Conservation (phyloP, 2,888 invertebrate genomes). For the Helleia helle region DNA sequence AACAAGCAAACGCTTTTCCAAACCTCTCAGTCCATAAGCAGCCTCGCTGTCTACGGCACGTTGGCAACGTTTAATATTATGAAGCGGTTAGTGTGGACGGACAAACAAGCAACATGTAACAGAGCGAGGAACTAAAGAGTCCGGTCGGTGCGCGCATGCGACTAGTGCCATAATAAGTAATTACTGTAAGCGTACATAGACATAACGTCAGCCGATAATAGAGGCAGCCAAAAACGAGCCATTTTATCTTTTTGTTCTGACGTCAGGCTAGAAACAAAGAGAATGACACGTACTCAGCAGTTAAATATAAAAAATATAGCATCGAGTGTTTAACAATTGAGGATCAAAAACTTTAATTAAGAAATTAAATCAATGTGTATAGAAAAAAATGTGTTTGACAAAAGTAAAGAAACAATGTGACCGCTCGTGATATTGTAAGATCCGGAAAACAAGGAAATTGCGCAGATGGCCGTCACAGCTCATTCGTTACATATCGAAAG, state of each 20-base stretch:
- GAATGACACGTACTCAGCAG: constrained; percentile 52
- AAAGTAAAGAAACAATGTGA: constrained; percentile 53
- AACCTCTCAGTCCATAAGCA: constrained; percentile 9
- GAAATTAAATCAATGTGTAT: constrained; percentile 13
- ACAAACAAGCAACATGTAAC: constrained; percentile 43
- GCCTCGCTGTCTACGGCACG: constrained; percentile 14
- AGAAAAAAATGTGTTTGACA: constrained; percentile 28
- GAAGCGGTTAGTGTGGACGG: constrained; percentile 46
- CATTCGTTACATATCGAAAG: constrained; percentile 49
- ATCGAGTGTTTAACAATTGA: constrained; percentile 14
- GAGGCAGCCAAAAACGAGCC: constrained; percentile 72
- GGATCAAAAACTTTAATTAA: constrained; percentile 10
- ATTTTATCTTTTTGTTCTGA: constrained; percentile 70
- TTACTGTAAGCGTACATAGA: constrained; percentile 71
- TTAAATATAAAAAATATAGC: constrained; percentile 27
- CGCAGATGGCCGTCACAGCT: constrained; percentile 29
- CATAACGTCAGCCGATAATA: constrained; percentile 69
- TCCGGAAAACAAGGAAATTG: constrained; percentile 25
- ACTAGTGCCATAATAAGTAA: constrained; percentile 51
- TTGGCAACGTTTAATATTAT: constrained; percentile 21
- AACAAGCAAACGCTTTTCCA: constrained; percentile 1
- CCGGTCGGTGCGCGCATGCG: constrained; percentile 44
- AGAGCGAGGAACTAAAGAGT: constrained; percentile 32
- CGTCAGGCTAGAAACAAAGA: constrained; percentile 68
- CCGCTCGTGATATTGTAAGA: constrained; percentile 38